Evolutionary conservation across 2,888 invertebrate genomes (phyloP), one percentile per base, ranked within the genome.

Genomic region (Tipula vernalis): DNA sequence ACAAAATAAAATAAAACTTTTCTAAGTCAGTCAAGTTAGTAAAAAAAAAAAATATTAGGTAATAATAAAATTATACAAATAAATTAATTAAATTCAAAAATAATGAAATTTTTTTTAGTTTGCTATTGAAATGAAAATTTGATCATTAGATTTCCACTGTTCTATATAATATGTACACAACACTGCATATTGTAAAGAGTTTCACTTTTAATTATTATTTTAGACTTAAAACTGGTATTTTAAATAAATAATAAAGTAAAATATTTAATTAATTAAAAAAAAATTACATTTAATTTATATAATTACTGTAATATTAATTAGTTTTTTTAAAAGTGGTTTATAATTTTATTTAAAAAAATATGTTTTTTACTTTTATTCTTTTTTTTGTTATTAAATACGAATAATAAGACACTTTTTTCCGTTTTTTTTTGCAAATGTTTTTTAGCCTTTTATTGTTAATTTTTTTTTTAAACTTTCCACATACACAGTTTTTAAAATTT

Each of bases 401-500:
- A 41, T 84, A 84, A 85, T 85, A 85, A 85, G 85, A 85, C 85
- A 85, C 85, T 85, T 85, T 85, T 85, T 41, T 51, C n/a, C 42
- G n/a, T n/a, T 28, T 44, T 85, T 85, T 42, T 85, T 85, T 85
- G 44, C 15, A 44, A 42, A 42, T 44, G 39, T 39, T 85, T 85
- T 85, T 44, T 85, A 42, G 10, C 13, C 18, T 4, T 71, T 42
- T 44, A 15, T 85, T 85, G 15, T 85, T 85, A 41, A 39, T 85
- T 41, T 15, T 28, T 84, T 36, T 84, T 84, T 85, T 85, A 18
- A 41, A 36, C n/a, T 42, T 42, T 85, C 84, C 84, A 42, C 41
- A 44, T 85, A 44, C 0, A 83, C 36, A 18, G 18, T 85, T 44
- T 42, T 44, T 42, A 44, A 18, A 39, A 39, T 44, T 85, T 42